phyloP scores from a whole-genome alignment of 2,797 vertebrate species.

The Cryptoblepharus egeriae region DNA sequence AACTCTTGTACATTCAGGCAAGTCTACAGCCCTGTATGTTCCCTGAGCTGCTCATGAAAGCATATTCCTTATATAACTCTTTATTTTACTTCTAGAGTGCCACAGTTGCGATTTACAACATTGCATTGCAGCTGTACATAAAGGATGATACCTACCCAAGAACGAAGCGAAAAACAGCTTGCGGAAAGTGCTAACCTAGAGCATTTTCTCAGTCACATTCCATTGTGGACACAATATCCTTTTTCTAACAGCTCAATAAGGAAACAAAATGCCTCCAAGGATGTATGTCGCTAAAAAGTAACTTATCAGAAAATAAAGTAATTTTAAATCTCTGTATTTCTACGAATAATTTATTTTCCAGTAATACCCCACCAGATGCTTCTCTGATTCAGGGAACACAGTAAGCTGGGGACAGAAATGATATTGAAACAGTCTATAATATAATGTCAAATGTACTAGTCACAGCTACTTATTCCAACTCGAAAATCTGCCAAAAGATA shows the following conservation, averaged over 20 bases:
- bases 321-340: slow-evolving; percentile 60
- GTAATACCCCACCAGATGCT: slow-evolving; percentile 45
- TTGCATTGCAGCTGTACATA: slow-evolving; percentile 53
- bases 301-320: slow-evolving; percentile 42
- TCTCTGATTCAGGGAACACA: slow-evolving; percentile 37
- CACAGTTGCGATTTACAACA: slow-evolving; percentile 53
- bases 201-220: slow-evolving; percentile 40
- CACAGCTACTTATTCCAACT: slow-evolving; percentile 41
- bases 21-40: slow-evolving; percentile 52
- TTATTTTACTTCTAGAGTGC: slow-evolving; percentile 47
- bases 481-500: slow-evolving; percentile 36
- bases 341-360: slow-evolving; percentile 62
- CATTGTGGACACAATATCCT: slow-evolving; percentile 62
- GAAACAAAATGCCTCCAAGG: slow-evolving; percentile 52
- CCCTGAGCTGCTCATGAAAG: slow-evolving; percentile 37
- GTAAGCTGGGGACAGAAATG: slow-evolving; percentile 25
- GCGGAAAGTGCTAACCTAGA: slow-evolving; percentile 40
- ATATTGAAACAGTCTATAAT: slow-evolving; percentile 41
- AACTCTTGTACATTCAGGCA: not conserved
- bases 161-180: slow-evolving; percentile 57
- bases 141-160: slow-evolving; percentile 27
- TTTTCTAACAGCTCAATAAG: slow-evolving; percentile 52
- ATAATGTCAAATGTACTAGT: slow-evolving; percentile 34
- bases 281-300: slow-evolving; percentile 35
- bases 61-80: slow-evolving; percentile 13